Evolutionary conservation across 64 coral and sea anemone genomes (phyloP).

Genomic region (Trachythela sp.): DNA sequence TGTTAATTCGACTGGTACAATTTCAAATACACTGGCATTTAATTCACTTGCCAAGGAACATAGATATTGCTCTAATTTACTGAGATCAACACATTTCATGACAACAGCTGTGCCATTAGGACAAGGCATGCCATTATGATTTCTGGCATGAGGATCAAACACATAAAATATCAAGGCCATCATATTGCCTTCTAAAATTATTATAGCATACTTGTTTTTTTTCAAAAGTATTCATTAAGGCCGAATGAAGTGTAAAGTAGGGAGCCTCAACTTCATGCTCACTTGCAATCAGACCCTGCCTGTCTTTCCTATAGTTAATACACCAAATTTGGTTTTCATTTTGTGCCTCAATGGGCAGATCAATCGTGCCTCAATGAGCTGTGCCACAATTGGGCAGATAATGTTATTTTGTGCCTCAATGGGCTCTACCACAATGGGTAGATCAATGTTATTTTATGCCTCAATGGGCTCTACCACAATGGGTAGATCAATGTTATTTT

Average conservation of each 20-base stretch:
- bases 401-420: background rate
- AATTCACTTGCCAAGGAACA: background rate
- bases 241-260: background rate
- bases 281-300: background rate
- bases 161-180: background rate
- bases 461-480: background rate
- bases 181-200: background rate
- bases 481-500: too few species aligned
- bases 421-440: background rate
- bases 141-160: background rate
- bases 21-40: background rate
- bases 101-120: background rate
- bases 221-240: background rate
- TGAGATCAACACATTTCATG: background rate
- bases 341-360: background rate
- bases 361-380: background rate
- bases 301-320: background rate
- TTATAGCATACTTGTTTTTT: background rate
- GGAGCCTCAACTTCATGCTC: background rate
- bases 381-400: background rate
- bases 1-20: background rate
- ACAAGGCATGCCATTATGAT: background rate
- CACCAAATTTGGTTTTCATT: background rate
- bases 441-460: background rate
- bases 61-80: background rate